Evolutionary conservation across 1,140 invertebrate species (phyloP).

Genomic region (Kradibia gibbosae): DNA sequence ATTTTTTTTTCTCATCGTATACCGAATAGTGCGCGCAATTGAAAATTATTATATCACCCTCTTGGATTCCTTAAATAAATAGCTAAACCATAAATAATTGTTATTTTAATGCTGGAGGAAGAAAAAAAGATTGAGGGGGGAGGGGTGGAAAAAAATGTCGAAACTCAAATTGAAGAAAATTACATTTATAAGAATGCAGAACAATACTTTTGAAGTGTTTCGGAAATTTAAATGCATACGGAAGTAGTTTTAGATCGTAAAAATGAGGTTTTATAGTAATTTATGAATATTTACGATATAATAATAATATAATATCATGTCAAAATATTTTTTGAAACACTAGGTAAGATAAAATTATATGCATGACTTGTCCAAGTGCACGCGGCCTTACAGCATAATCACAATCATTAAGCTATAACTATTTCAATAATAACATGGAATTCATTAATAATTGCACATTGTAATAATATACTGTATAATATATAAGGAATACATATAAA

Average conservation of each 20-base stretch:
- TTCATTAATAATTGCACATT: background rate
- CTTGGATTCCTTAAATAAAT: too few species aligned
- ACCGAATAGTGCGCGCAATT: too few species aligned
- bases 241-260: background rate
- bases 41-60: too few species aligned
- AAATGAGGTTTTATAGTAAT: background rate
- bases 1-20: too few species aligned
- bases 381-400: background rate
- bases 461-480: background rate
- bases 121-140: too few species aligned
- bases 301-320: conserved; percentile 4
- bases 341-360: background rate
- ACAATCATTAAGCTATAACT: background rate
- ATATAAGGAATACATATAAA: background rate
- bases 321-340: background rate
- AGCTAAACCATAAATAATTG: too few species aligned
- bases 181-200: background rate
- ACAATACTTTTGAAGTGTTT: background rate
- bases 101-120: too few species aligned
- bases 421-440: background rate
- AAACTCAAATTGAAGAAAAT: background rate
- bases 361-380: background rate
- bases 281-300: background rate
- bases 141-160: too few species aligned
- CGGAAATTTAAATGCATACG: background rate